Percentiles rank a stretch among this genome's conserved stretches.
phyloP scores from a whole-genome alignment of 2,113 vertebrate genomes.

The Ctenodactylus gundi region DNA sequence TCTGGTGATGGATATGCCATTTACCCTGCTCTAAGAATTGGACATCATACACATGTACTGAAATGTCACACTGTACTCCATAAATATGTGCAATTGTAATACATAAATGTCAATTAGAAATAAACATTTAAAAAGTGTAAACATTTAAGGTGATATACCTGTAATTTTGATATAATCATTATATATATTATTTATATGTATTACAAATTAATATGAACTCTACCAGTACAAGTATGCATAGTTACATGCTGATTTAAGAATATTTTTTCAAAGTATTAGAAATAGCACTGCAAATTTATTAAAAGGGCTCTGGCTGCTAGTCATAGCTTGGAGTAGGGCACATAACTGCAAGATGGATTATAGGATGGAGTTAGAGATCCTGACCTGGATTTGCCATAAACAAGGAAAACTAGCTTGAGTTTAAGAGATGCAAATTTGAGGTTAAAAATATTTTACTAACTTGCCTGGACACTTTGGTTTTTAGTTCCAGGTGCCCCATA shows the following conservation, averaged over 20 bases:
- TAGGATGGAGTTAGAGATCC: not conserved
- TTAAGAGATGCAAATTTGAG: not conserved
- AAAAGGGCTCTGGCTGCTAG: not conserved
- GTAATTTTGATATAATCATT: not conserved
- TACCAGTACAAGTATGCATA: not conserved
- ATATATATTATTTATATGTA: not conserved
- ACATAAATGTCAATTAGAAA: not conserved
- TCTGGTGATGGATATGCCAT: not conserved
- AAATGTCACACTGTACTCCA: not conserved
- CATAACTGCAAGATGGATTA: not conserved
- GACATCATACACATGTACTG: not conserved
- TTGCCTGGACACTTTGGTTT: not conserved
- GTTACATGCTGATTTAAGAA: not conserved
- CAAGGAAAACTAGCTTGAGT: not conserved
- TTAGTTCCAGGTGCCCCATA: not conserved
- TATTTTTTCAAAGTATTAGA: not conserved
- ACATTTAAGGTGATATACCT: not conserved
- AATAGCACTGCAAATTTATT: not conserved
- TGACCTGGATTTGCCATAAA: not conserved
- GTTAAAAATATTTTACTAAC: not conserved
- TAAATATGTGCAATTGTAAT: not conserved
- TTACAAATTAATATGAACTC: not conserved
- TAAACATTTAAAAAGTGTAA: not conserved
- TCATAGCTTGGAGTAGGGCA: too few species aligned
- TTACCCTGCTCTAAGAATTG: not conserved